Evolutionary conservation across 2,888 invertebrate genomes (phyloP).

Genomic region (Calliphora vomitoria): DNA sequence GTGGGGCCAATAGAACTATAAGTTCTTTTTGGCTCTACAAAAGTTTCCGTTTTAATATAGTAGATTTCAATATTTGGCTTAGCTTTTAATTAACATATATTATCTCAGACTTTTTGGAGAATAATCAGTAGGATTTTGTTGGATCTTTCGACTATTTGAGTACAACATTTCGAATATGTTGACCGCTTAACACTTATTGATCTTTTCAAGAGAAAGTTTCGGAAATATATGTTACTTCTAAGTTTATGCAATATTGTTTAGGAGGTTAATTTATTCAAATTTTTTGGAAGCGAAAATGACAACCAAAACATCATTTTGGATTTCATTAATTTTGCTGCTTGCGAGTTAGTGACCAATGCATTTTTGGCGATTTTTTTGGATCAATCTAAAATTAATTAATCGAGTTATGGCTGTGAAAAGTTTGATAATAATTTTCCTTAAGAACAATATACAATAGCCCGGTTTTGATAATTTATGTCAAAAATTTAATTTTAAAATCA

Average conservation of each 20-base stretch:
- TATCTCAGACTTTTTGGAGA: not conserved
- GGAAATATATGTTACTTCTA: not conserved
- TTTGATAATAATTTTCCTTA: not conserved
- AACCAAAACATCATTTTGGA: not conserved
- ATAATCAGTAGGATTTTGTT: not conserved
- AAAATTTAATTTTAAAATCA: not conserved
- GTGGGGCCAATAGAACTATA: not conserved
- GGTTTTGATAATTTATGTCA: not conserved
- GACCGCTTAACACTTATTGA: not conserved
- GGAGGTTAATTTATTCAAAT: not conserved
- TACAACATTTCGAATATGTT: not conserved
- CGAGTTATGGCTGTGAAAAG: not conserved
- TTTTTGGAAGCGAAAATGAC: not conserved
- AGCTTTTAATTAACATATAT: not conserved
- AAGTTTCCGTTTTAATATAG: not conserved
- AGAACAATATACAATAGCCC: not conserved
- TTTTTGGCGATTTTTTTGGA: not conserved
- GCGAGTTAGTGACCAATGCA: not conserved
- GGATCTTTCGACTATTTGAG: conserved; percentile 5
- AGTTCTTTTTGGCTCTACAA: not conserved
- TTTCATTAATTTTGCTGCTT: not conserved
- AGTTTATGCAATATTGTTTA: conserved; percentile 1
- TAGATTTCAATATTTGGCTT: not conserved
- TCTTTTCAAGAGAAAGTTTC: not conserved
- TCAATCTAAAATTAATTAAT: not conserved